Evolutionary conservation across 2,888 invertebrate genomes (phyloP), one percentile per base, ranked within the genome.

Genomic region (Phymatocera aterrima): DNA sequence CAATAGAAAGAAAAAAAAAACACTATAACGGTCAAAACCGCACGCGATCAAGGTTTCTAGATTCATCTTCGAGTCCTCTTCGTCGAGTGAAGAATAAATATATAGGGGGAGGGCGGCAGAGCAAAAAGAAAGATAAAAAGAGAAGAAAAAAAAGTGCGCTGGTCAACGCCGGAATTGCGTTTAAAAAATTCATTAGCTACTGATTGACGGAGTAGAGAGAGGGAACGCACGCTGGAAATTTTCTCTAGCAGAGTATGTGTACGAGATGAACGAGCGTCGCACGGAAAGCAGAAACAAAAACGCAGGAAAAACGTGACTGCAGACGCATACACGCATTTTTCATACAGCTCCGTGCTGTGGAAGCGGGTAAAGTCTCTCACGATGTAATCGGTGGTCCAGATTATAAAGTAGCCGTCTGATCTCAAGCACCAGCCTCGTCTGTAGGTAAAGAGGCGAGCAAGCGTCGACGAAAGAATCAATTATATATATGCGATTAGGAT

Each of bases 51-150:
- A 40, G 40, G 40, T 40, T 40, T 8, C 40, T 40, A 4, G 40
- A 4, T 40, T 40, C 40, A 8, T 40, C 40, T 5, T 40, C 40
- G 40, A 4, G 8, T 40, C 40, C 40, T 74, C 77, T 77, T 78
- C 74, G 57, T 74, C 78, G 74, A 43, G 40, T 15, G 70, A 78
- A 57, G 70, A 78, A 70, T 75, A 65, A 78, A 78, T 75, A 75
- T 28, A 51, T 60, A 48, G 43, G 28, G 28, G 28, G 0, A 31
- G 51, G 18, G 6, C 4, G 15, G 8, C 12, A 43, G 6, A 43
- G 8, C n/a, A 57, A 24, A 57, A 21, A 3, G 21, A 64, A 37
- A 64, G 34, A 3, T 3, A 18, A 34, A 51, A 15, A 64, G 28
- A 10, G 21, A 37, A 4, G 37, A 34, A n/a, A 1, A 6, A 3